Percentiles rank a stretch among this genome's conserved stretches.
These are phyloP conservation scores for Sparidentex hasta DNA, from an alignment of 2,797 vertebrate genomes.

Conservation along the genomic window DNA sequence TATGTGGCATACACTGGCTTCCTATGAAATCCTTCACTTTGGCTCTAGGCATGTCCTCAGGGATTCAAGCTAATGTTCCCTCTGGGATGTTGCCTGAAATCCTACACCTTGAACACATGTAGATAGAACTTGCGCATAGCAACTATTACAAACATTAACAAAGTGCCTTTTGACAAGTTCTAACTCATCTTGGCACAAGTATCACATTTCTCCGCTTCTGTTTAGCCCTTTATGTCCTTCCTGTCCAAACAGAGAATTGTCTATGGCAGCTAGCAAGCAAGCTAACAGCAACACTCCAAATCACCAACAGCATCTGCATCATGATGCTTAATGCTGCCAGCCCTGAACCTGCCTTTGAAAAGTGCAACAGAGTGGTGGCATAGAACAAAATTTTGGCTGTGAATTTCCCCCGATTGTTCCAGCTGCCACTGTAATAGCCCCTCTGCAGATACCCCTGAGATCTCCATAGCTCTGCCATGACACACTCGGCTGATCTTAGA, in stretches of 20 bases:
- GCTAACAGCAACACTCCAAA: constrained; percentile 21
- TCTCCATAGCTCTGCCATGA: constrained; percentile 56
- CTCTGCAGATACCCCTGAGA: constrained; percentile 65
- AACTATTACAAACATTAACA: constrained; percentile 59
- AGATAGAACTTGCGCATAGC: constrained; percentile 29
- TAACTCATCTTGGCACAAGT: constrained; percentile 63
- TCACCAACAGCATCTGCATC: constrained; percentile 57
- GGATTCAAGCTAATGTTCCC: constrained; percentile 46
- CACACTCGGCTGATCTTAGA: constrained; percentile 67
- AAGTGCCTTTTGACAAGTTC: constrained; percentile 48
- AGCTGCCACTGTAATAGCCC: constrained; percentile 61
- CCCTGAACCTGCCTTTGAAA: constrained; percentile 55
- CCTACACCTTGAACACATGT: constrained; percentile 46
- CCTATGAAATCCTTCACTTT: constrained; percentile 45
- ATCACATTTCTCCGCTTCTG: constrained; percentile 59
- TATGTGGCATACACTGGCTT: constrained; percentile 18
- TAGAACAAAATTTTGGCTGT: constrained; percentile 65
- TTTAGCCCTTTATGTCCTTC: constrained; percentile 59
- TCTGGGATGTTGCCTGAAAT: constrained; percentile 68
- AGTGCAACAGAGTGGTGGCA: constrained; percentile 54
- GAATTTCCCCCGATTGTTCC: constrained; percentile 54
- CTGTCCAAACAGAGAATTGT: constrained; percentile 66
- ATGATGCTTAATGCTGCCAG: constrained; percentile 56
- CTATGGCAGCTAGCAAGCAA: constrained; percentile 37
- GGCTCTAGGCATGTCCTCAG: constrained; percentile 49